Conservation (phyloP, 2,113 vertebrate species). For the Pelusios castaneus region DNA sequence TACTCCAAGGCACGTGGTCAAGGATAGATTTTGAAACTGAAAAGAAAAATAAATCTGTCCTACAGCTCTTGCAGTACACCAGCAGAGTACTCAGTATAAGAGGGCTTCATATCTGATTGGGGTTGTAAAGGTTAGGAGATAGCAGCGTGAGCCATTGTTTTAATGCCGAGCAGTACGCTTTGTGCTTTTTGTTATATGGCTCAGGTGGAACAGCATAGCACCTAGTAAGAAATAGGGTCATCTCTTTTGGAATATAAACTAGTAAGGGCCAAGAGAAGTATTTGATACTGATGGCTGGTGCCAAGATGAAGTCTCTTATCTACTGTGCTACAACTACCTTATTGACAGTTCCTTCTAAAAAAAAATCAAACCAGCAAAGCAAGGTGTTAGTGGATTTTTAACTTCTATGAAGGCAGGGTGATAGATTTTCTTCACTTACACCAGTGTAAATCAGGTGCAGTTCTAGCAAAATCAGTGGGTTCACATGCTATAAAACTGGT, state of each 20-base stretch:
- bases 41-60: slow-evolving; percentile 4
- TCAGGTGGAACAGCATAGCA: background rate
- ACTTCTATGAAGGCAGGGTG: background rate
- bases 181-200: background rate
- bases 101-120: background rate
- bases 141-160: slow-evolving; percentile 7
- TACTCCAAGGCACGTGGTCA: background rate
- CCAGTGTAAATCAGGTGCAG: rapidly evolving
- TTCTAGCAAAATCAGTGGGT: slow-evolving; percentile 19
- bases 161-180: background rate
- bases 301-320: slow-evolving; percentile 24
- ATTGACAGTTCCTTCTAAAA: background rate
- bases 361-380: background rate
- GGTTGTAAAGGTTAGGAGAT: background rate
- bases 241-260: slow-evolving; percentile 40
- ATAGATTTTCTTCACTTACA: background rate
- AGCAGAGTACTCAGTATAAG: background rate
- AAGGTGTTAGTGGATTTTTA: background rate
- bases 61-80: background rate
- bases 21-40: slow-evolving; percentile 40
- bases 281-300: background rate
- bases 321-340: background rate
- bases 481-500: background rate
- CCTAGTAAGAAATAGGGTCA: slow-evolving; percentile 2
- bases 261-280: slow-evolving; percentile 8